phyloP scores from a whole-genome alignment of 2,888 invertebrate genomes.

The Chymomyza procnemis region DNA sequence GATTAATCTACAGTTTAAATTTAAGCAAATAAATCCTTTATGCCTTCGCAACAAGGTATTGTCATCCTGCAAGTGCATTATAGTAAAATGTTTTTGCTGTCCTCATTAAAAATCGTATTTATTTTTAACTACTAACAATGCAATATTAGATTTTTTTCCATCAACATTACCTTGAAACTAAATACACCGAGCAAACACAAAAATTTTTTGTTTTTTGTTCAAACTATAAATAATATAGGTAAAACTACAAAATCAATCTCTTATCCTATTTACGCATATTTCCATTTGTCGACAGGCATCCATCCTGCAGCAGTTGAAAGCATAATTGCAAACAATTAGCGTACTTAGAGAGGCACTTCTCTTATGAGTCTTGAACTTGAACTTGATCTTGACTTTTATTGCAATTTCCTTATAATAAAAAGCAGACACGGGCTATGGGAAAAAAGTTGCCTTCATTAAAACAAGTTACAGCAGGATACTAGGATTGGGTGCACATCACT shows the following conservation, averaged over 20 bases:
- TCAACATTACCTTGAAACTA: too few relatives aligned
- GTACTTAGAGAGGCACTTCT: constrained; percentile 12
- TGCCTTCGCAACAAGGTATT: too few relatives aligned
- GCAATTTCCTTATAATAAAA: constrained; percentile 17
- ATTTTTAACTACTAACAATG: too few relatives aligned
- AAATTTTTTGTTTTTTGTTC: too few relatives aligned
- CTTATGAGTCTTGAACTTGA: not conserved
- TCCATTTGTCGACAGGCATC: constrained; percentile 31
- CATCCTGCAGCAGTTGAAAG: constrained; percentile 49
- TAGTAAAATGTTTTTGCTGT: too few relatives aligned
- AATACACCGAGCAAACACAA: too few relatives aligned
- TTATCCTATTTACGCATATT: constrained; percentile 21
- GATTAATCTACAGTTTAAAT: too few relatives aligned
- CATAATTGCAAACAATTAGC: constrained; percentile 73
- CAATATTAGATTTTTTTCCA: too few relatives aligned
- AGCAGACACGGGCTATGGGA: constrained; percentile 26
- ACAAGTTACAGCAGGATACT: constrained; percentile 32
- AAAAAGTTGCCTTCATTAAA: constrained; percentile 43
- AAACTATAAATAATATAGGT: too few relatives aligned
- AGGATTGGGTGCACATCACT: constrained; percentile 39
- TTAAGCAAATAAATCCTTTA: too few relatives aligned
- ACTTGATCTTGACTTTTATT: constrained; percentile 14
- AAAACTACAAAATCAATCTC: constrained; percentile 1
- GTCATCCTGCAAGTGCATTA: too few relatives aligned
- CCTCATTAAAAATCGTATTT: too few relatives aligned